Evolutionary conservation across 2,888 invertebrate genomes (phyloP).

Genomic region (Onthophagus sagittarius): DNA sequence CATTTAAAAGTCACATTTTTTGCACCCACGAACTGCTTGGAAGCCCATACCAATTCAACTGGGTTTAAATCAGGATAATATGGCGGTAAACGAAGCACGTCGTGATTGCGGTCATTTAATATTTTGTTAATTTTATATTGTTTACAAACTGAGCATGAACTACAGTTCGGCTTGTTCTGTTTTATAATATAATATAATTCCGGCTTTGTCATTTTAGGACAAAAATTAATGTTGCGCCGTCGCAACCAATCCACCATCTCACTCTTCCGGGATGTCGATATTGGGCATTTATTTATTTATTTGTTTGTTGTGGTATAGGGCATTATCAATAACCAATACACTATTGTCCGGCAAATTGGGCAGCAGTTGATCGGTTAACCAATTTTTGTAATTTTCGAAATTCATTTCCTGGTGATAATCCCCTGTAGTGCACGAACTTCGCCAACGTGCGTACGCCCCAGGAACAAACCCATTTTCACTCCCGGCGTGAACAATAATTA

Average conservation of each 20-base stretch:
- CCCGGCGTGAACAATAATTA: constrained; percentile 26
- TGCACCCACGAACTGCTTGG: not conserved
- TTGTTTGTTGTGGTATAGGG: constrained; percentile 17
- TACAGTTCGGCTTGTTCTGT: not conserved
- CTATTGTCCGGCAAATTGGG: constrained; percentile 34
- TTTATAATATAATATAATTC: not conserved
- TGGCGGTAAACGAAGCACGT: constrained; percentile 9
- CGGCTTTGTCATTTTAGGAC: not conserved
- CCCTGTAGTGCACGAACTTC: constrained; percentile 24
- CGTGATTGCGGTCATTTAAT: not conserved
- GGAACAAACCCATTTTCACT: constrained; percentile 18
- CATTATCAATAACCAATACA: constrained; percentile 27
- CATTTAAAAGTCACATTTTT: not conserved
- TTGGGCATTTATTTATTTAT: constrained; percentile 2
- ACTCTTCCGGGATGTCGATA: not conserved
- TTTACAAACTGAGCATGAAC: too few species aligned
- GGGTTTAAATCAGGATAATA: constrained; percentile 13
- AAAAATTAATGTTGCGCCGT: not conserved
- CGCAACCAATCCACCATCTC: constrained; percentile 4
- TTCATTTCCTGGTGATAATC: constrained; percentile 38
- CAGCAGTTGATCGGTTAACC: constrained; percentile 31
- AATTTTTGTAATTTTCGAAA: constrained; percentile 32
- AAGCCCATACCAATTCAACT: constrained; percentile 7
- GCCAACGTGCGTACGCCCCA: constrained; percentile 2
- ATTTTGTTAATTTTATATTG: not conserved